Conservation (phyloP, 2,888 invertebrate species). For the Endomychus coccineus region DNA sequence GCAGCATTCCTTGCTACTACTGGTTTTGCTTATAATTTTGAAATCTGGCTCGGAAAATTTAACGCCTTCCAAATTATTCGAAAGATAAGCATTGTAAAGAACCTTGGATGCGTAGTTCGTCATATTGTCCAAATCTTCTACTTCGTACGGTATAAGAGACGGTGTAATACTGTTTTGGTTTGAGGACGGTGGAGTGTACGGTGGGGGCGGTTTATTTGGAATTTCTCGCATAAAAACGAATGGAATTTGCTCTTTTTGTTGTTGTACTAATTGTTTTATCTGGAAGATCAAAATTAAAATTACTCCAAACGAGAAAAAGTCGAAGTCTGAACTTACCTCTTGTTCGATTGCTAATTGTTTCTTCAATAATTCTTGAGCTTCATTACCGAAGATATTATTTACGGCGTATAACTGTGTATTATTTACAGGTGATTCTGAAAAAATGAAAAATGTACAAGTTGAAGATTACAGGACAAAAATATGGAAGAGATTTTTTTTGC, state of each 20-base stretch:
- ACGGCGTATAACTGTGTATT: slow-evolving; percentile 17
- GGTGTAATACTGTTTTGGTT: too few species aligned
- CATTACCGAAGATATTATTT: slow-evolving; percentile 41
- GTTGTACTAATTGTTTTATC: slow-evolving; percentile 53
- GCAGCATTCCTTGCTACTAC: slow-evolving; percentile 47
- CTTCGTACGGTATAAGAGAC: slow-evolving; percentile 41
- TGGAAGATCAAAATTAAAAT: slow-evolving; percentile 24
- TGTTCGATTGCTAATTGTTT: slow-evolving; percentile 58
- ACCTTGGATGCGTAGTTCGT: slow-evolving; percentile 44
- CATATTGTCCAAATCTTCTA: slow-evolving; percentile 45
- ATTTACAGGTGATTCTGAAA: slow-evolving; percentile 30
- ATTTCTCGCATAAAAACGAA: slow-evolving; percentile 57
- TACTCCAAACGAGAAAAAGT: background rate
- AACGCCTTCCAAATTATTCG: slow-evolving; percentile 32
- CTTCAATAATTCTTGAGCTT: slow-evolving; percentile 54
- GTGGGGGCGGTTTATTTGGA: slow-evolving; percentile 69
- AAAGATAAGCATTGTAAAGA: slow-evolving; percentile 43
- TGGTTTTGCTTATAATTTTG: slow-evolving; percentile 28
- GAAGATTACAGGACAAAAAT: background rate
- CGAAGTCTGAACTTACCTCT: slow-evolving; percentile 51
- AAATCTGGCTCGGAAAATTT: slow-evolving; percentile 35
- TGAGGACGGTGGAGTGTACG: slow-evolving; percentile 61
- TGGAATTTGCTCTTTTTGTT: slow-evolving; percentile 48
- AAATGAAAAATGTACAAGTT: slow-evolving; percentile 8
- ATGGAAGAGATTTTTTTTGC: too few species aligned